These are phyloP conservation scores for Rotaria macrura DNA, from an alignment of 2,888 invertebrate genomes.

Conservation along the genomic window DNA sequence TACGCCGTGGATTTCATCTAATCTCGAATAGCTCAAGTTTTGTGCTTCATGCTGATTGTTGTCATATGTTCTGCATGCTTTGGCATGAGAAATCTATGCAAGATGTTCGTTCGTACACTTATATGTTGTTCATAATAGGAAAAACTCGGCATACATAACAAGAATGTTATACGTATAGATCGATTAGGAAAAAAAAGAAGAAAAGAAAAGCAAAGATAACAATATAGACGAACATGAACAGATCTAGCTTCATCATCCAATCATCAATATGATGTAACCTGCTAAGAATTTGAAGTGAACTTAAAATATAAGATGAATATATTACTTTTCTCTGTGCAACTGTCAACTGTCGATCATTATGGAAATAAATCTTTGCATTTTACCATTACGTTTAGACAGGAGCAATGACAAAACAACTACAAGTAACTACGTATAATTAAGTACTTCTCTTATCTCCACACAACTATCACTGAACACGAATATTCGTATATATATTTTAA, in stretches of 20 bases:
- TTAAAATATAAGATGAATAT: not conserved
- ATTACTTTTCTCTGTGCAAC: not conserved
- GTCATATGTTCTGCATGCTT: not conserved
- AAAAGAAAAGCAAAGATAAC: not conserved
- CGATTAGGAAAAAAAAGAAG: too few species aligned
- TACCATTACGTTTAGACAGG: not conserved
- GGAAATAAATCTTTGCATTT: not conserved
- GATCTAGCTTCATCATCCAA: not conserved
- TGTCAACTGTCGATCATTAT: not conserved
- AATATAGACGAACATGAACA: not conserved
- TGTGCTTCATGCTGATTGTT: not conserved
- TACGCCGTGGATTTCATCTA: too few species aligned
- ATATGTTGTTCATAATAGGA: too few species aligned
- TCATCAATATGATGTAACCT: not conserved
- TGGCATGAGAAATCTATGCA: not conserved
- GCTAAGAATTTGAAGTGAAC: not conserved
- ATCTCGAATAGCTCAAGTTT: not conserved
- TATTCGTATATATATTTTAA: not conserved
- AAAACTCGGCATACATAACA: too few species aligned
- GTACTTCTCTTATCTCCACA: not conserved
- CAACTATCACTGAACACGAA: not conserved
- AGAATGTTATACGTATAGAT: too few species aligned
- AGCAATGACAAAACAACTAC: not conserved
- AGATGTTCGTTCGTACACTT: not conserved
- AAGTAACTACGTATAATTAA: not conserved